Evolutionary conservation across 2,888 invertebrate species (phyloP).

Genomic region (Aleiodes testaceus): DNA sequence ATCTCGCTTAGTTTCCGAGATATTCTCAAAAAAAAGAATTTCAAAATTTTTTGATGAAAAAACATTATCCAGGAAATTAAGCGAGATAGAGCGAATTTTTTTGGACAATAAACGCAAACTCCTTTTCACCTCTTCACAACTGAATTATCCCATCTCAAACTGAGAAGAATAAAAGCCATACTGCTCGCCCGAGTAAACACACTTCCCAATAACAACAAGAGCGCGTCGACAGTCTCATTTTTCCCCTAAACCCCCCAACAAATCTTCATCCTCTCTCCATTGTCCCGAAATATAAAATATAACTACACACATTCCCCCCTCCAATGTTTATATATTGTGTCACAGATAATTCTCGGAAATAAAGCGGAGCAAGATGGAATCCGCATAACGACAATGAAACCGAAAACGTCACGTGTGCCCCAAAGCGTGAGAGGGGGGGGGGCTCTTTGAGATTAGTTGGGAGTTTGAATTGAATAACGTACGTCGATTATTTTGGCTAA

Average conservation of each 20-base stretch:
- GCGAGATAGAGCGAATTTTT: too few species aligned
- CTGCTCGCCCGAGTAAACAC: slow-evolving; percentile 13
- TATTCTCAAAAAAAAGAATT: too few species aligned
- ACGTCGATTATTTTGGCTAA: slow-evolving; percentile 25
- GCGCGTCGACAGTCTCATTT: slow-evolving; percentile 29
- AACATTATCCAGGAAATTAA: too few species aligned
- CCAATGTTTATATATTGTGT: slow-evolving; percentile 29
- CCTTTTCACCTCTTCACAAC: neutral
- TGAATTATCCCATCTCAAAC: neutral
- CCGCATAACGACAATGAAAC: slow-evolving; percentile 36
- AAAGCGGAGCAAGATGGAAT: slow-evolving; percentile 3
- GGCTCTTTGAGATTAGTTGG: slow-evolving; percentile 18
- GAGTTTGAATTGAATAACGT: slow-evolving; percentile 26
- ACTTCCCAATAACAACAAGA: neutral
- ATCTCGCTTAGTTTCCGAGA: too few species aligned
- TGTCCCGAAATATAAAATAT: slow-evolving; percentile 13
- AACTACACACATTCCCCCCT: neutral
- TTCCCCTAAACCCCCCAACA: slow-evolving; percentile 10
- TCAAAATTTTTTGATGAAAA: too few species aligned
- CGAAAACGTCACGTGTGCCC: slow-evolving; percentile 41
- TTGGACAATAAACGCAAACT: too few species aligned
- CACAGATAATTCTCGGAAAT: slow-evolving; percentile 27
- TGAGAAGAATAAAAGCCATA: slow-evolving; percentile 16
- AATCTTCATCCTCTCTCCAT: slow-evolving; percentile 30
- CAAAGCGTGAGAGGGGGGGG: neutral